Base-by-base conservation (phyloP, 2,888 invertebrate genomes). In the Mythimna ferrago region DNA sequence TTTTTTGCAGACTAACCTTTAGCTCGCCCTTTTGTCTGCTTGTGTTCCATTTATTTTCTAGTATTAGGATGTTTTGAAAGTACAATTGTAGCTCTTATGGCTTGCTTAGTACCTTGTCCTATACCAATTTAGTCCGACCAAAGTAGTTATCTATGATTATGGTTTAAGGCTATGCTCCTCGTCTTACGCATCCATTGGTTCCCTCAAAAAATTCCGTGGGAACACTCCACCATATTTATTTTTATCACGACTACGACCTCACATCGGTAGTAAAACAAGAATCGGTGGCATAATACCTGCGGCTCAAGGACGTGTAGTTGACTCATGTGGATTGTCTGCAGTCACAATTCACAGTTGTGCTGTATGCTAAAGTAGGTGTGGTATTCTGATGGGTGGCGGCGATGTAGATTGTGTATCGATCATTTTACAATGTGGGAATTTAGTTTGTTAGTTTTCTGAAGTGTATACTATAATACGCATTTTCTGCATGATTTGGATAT, bases 321-420 rank as follows among this genome's bases (percentile, higher is more conserved):
- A 87, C 60, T 86, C 87, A 86, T 72, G 71, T 81, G 79, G 68
- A 73, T 79, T 83, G 80, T 78, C 82, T 79, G 82, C 87, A 85
- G 81, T 85, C 87, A 81, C 87, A 83, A 83, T 81, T 83, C 81
- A 79, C 73, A 62, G 80, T 80, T 84, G 65, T 78, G 67, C 73
- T 57, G 71, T 75, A 76, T 85, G 73, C 66, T 80, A 69, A 76
- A 74, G 62, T 58, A 81, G 76, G 73, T 14, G 61, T 65, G 62
- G 66, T 86, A 86, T 86, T 86, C 81, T 80, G 83, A 57, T 60
- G 57, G 19, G 11, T 54, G 7, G 44, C 16, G 0, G 19, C 71
- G 69, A 68, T 58, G 41, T 54, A 26, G 64, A 67, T 64, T 62
- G 57, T 68, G 53, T 70, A 35, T 58, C 21, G 66, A 67, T 35